phyloP scores from a whole-genome alignment of 2,113 vertebrate genomes.

The Odontophorus gujanensis region DNA sequence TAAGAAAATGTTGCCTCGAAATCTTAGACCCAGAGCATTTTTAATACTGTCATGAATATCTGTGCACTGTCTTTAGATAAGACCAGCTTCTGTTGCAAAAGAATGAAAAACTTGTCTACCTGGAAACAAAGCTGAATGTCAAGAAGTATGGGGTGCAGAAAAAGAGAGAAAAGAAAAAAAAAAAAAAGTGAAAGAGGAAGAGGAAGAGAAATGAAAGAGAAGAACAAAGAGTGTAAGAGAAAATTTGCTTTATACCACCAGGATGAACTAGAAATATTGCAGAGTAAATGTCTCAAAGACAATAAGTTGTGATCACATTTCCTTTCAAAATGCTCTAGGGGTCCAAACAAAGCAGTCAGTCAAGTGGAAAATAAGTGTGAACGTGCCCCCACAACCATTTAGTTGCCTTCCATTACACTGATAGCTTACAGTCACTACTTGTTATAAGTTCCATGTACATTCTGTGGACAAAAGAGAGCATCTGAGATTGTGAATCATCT shows the following conservation, averaged over 20 bases:
- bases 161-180: not conserved
- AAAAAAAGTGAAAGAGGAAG: not conserved
- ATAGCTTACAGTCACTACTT: not conserved
- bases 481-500: not conserved
- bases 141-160: accelerated
- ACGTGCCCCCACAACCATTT: not conserved
- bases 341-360: not conserved
- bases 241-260: accelerated
- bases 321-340: not conserved
- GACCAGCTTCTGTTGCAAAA: not conserved
- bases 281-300: not conserved
- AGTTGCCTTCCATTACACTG: not conserved
- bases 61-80: not conserved
- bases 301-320: not conserved
- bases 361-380: not conserved
- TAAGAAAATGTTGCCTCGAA: not conserved
- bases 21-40: not conserved
- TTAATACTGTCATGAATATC: not conserved
- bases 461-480: too few relatives aligned
- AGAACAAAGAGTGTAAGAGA: not conserved
- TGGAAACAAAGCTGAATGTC: not conserved
- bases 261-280: not conserved
- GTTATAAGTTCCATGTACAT: too few relatives aligned
- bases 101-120: not conserved
- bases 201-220: not conserved